These are phyloP conservation scores for Pangasius larnaudii DNA, from an alignment of 2,797 vertebrate species.

Conservation along the genomic window DNA sequence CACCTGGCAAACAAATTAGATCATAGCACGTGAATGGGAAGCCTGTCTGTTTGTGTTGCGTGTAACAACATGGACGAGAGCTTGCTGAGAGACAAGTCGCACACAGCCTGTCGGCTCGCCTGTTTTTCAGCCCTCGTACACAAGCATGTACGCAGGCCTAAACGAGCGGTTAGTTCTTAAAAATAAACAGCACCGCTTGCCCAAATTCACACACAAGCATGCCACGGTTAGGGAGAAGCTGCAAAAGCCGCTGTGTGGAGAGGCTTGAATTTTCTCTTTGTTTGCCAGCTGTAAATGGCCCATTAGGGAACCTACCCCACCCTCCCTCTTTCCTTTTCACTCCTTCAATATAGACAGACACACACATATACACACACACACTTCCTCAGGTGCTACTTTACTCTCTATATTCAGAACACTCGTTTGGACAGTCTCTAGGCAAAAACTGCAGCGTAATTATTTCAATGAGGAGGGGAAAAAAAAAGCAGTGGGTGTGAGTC, in stretches of 20 bases:
- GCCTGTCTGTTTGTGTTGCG: slow-evolving; percentile 45
- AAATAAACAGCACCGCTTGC: slow-evolving; percentile 41
- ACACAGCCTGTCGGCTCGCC: slow-evolving; percentile 38
- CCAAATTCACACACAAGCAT: slow-evolving; percentile 35
- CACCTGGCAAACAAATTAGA: slow-evolving; percentile 70
- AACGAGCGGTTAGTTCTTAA: slow-evolving; percentile 52
- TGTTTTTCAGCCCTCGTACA: slow-evolving; percentile 40
- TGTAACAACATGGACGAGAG: slow-evolving; percentile 50
- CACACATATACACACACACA: slow-evolving; percentile 51
- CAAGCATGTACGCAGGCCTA: slow-evolving; percentile 35
- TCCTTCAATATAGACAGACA: slow-evolving; percentile 40
- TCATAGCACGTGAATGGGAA: slow-evolving; percentile 58
- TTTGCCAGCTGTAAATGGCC: slow-evolving; percentile 58
- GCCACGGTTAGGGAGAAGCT: slow-evolving; percentile 42
- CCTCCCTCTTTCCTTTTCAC: slow-evolving; percentile 40
- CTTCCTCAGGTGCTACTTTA: slow-evolving; percentile 59
- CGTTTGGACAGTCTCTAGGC: slow-evolving; percentile 66
- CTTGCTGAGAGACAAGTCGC: slow-evolving; percentile 41
- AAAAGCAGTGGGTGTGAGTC: slow-evolving; percentile 60
- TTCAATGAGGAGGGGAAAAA: slow-evolving; percentile 64
- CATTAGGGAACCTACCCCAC: slow-evolving; percentile 51
- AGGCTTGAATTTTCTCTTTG: slow-evolving; percentile 59
- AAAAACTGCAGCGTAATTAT: slow-evolving; percentile 71
- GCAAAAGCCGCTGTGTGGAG: slow-evolving; percentile 50
- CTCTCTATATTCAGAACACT: slow-evolving; percentile 65